Base-by-base conservation (phyloP, 2,113 vertebrate species). In the Chionis minor region DNA sequence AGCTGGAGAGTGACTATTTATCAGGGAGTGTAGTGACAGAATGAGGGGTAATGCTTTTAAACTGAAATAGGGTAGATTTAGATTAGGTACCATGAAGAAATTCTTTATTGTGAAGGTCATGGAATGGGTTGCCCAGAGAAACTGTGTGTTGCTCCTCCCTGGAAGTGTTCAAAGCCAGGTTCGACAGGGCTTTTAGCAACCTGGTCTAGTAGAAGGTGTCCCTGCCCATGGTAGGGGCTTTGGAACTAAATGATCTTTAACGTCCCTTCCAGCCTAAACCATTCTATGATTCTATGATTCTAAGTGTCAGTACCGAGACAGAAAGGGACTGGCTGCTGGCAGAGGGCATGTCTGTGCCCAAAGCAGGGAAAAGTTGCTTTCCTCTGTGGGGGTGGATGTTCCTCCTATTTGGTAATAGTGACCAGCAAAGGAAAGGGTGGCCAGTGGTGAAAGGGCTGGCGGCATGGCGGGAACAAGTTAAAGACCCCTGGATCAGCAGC, bases 341-440 rank as follows among this genome's bases (percentile, higher is more conserved):
- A 75, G 30, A 67, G 2, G 13, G 10, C 27, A 72, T 0, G 0
- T 45, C 28, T 1, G 0, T 38, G 10, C 63, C 12, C 16, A 47
- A 51, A 72, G 17, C 12, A 55, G 75, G 55, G 16, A 45, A 63
- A 69, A 67, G 14, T 62, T 40, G 2, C 45, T 88, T 71, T 3
- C 5, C 7, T 30, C 20, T 8, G 2, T 66, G 16, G 3, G 5
- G 7, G 10, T 5, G 8, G 15, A 33, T 54, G 6, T 52, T 2
- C 8, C 30, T 62, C 18, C 10, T 81, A 20, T 75, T 67, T 49
- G 19, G 8, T 9, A 54, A 28, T 8, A 28, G 4, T 75, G 44
- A 51, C 2, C 7, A 55, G 15, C 26, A 77, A 47, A 91, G 9
- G 35, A 77, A 69, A 4, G 24, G 12, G 2, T 14, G 7, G n/a